Base-by-base conservation (phyloP, 1,140 invertebrate genomes). In the Cardiocondyla obscurior region DNA sequence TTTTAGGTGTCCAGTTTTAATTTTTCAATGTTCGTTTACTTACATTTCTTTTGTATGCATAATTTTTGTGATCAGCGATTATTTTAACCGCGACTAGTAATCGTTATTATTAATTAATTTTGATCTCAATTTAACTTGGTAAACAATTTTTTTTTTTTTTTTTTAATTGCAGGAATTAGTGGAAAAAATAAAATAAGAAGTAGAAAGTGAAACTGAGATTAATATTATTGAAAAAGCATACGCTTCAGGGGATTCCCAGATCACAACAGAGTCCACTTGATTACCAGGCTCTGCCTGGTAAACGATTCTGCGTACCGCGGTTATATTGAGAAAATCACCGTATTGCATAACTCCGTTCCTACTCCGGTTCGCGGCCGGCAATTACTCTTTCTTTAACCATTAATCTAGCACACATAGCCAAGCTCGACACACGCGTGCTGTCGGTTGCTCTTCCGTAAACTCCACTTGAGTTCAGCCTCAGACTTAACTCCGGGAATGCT, bases 341-440 rank as follows among this genome's bases (percentile, higher is more conserved):
- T 5, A 44, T 74, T 74, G 62, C 33, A 33, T 76, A 76, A 76
- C 28, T 25, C 46, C 12, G 22, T 28, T 72, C 28, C 33, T 72
- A 19, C 16, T 53, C 69, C 1, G 14, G 53, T 4, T 7, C 36
- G 36, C 22, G 51, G 8, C 22, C 25, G 51, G 4, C 53, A 30
- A 74, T 62, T 62, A 62, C 8, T 74, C 72, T 39, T 58, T 39
- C 49, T 62, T 33, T 22, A 16, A 25, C 19, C 57, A 62, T 33
- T 49, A 28, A 60, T 74, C 39, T 44, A 46, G 25, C 36, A 36
- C 22, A 60, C 30, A 28, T 10, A 19, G 8, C n/a, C 8, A 8
- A 60, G 30, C 30, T n/a, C 30, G 5, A 22, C 19, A 58, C 5
- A 1, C 8, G 16, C 2, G 2, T 28, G 4, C 5, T n/a, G 1